Base-by-base conservation (phyloP, 1,140 invertebrate genomes). In the Drosophila punjabiensis region DNA sequence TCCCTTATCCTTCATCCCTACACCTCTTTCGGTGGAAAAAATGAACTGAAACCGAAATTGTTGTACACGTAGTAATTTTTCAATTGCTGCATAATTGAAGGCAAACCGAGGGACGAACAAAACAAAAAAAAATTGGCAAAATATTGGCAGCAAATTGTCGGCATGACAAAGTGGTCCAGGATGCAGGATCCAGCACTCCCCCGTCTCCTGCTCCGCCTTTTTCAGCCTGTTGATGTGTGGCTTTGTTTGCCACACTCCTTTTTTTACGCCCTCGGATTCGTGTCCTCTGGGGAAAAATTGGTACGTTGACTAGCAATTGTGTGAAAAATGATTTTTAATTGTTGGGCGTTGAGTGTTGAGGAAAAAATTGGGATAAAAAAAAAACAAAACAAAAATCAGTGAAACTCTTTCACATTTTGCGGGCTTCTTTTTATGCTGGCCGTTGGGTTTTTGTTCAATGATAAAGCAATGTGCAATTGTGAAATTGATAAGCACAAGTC, bases 61-160 rank as follows among this genome's bases (percentile, higher is more conserved):
- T 62, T 81, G 78, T 75, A 76, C 85, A 89, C 86, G 85, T 88
- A 87, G 90, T 92, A 92, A 92, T 92, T 92, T 92, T 92, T 92
- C 90, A 92, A 92, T 92, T 92, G 90, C 76, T 82, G 86, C 87
- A 92, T 89, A 89, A 89, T 89, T 90, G 85, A 82, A 90, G 85
- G 82, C 79, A 82, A 66, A 68, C 61, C 69, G 61, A 48, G 24
- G 35, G 24, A 55, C 14, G 33, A 56, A 30, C 14, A 6, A 24
- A 8, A 37, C 53, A 65, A 76, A 81, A 83, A 82, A 81, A 84
- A 71, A 68, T 64, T 58, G 52, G 61, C 65, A 77, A 86, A 89
- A 90, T 90, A 90, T 90, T 90, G 86, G 69, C 86, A 90, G 78
- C 79, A 89, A 89, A 89, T 90, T 85, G 86, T 86, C 76, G 76